Evolutionary conservation across 2,888 invertebrate genomes (phyloP).

Genomic region (Eurois occulta): DNA sequence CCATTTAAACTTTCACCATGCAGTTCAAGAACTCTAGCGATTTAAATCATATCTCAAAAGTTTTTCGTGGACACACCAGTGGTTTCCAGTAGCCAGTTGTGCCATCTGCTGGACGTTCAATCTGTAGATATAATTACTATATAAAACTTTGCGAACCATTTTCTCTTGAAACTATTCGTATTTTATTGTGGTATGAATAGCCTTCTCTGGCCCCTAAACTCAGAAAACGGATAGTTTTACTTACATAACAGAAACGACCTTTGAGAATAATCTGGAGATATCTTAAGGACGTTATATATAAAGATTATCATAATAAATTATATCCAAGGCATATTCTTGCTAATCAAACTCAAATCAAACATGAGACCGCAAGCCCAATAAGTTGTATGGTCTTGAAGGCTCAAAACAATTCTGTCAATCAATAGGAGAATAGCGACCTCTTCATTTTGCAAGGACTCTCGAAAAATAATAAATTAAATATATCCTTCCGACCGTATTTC

Average conservation of each 20-base stretch:
- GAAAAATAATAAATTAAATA: background rate
- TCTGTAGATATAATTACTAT: constrained; percentile 72
- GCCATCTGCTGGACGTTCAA: constrained; percentile 71
- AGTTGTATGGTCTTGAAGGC: background rate
- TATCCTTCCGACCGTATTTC: background rate
- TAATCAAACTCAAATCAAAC: background rate
- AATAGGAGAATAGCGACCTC: background rate
- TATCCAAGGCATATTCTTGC: background rate
- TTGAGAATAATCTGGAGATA: background rate
- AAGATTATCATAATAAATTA: background rate
- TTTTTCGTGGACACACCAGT: constrained; percentile 46
- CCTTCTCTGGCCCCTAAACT: background rate
- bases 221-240: background rate
- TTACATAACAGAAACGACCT: background rate
- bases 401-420: background rate
- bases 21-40: constrained; percentile 35
- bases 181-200: constrained; percentile 22
- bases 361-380: background rate
- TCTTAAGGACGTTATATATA: background rate
- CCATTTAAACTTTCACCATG: constrained; percentile 41
- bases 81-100: constrained; percentile 48
- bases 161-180: constrained; percentile 42
- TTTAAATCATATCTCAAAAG: constrained; percentile 59
- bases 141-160: constrained; percentile 67
- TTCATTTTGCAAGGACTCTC: background rate